These are phyloP conservation scores for Byasa hedistus DNA, from an alignment of 2,888 invertebrate species.

Conservation along the genomic window DNA sequence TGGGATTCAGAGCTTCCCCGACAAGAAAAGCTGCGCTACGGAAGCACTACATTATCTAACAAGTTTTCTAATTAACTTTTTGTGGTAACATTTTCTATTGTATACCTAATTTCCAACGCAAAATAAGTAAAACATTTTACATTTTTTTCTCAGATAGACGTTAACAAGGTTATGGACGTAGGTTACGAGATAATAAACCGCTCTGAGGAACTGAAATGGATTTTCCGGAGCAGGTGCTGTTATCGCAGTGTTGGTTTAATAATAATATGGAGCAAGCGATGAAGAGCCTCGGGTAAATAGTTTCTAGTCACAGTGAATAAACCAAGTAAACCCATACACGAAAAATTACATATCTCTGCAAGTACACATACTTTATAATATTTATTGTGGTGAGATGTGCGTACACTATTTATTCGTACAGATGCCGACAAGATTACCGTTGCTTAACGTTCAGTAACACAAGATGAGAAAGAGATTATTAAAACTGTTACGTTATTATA, in stretches of 20 bases:
- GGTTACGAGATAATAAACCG: not conserved
- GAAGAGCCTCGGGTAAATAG: not conserved
- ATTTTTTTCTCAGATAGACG: not conserved
- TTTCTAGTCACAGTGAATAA: not conserved
- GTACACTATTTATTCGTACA: no score
- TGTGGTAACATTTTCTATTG: not conserved
- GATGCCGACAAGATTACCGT: no score
- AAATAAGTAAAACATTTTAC: not conserved
- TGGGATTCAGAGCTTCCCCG: no score
- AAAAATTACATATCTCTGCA: not conserved
- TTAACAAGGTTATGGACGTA: not conserved
- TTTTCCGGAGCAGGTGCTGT: slow-evolving; percentile 5
- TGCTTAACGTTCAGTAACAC: no score
- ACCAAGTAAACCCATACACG: not conserved
- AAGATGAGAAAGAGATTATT: no score
- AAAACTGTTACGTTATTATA: no score
- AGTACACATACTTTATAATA: not conserved
- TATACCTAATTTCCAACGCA: not conserved
- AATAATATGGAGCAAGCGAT: slow-evolving; percentile 1
- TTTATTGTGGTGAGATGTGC: not conserved
- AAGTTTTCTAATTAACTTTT: no score
- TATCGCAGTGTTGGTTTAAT: not conserved
- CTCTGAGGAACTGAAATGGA: slow-evolving; percentile 1
- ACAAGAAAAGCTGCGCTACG: no score
- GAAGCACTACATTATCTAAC: no score